Conservation (phyloP, 2,888 invertebrate species). For the Drosophila rellima region DNA sequence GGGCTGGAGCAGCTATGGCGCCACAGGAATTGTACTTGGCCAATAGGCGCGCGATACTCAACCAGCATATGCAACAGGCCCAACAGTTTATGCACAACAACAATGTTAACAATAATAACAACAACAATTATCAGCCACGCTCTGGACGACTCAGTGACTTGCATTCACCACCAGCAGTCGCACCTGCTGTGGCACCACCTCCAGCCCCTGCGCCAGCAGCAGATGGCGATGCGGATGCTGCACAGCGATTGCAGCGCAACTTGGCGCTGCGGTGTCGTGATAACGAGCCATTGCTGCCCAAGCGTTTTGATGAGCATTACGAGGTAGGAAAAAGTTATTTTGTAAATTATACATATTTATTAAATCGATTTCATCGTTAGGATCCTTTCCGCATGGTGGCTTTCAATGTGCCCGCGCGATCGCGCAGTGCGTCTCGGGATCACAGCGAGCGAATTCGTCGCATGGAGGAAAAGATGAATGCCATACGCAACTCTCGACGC, state of each 20-base stretch:
- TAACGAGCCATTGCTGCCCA: conserved; percentile 84
- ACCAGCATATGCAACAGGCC: conserved; percentile 81
- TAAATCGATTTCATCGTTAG: conserved; percentile 36
- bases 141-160: conserved; percentile 77
- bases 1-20: conserved; percentile 57
- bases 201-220: conserved; percentile 26
- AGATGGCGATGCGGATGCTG: conserved; percentile 83
- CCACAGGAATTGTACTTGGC: conserved; percentile 82
- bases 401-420: conserved; percentile 86
- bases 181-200: conserved; percentile 41
- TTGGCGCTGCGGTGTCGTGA: conserved; percentile 84
- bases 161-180: conserved; percentile 60
- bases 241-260: conserved; percentile 84
- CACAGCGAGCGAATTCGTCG: conserved; percentile 89
- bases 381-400: conserved; percentile 88
- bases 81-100: conserved; percentile 79
- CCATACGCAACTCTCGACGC: conserved; percentile 83
- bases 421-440: conserved; percentile 87
- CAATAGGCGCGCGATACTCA: conserved; percentile 82
- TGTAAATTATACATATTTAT: too few species aligned
- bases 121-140: conserved; percentile 80
- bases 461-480: conserved; percentile 88
- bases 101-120: conserved; percentile 73
- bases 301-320: conserved; percentile 84
- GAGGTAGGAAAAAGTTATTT: conserved; percentile 75